Base-by-base conservation (phyloP, 2,888 invertebrate species). In the Drosophila quinaria region DNA sequence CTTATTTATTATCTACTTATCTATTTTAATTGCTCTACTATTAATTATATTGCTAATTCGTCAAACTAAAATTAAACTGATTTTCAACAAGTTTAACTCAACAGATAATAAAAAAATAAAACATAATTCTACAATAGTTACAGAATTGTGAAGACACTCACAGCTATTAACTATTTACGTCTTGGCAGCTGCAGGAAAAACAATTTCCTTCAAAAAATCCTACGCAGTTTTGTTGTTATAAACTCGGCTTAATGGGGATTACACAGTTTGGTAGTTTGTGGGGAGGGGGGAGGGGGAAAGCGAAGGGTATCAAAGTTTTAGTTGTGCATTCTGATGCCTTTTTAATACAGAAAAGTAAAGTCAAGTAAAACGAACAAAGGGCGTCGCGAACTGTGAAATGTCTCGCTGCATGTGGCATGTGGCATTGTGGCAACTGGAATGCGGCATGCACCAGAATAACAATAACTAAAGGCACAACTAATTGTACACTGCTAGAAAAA, bases 331-430 rank as follows among this genome's bases (percentile, higher is more conserved):
- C 17, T 37, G 56, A 29, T 41, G 29, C 29, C 11, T 3, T 6
- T 15, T 42, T 25, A 17, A 31, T 42, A 17, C 17, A 11, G 6
- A 25, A 39, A 37, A 4, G 22, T 10, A 31, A 44, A 41, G 22
- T 22, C 22, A 22, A 22, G 22, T 22, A 25, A 25, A 25, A 25
- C 22, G 46, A 70, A 49, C 61, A 64, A 58, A 60, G 72, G 47
- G 71, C 41, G 61, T 50, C 47, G 49, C 66, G 73, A 58, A 66
- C 73, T 68, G 76, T 63, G 63, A 70, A 73, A 54, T 61, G 62
- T 50, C 59, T 11, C 59, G 59, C 64, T 65, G 61, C 58, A 51
- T 74, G 74, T 61, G 61, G 72, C 68, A 59, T 77, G 77, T 56
- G 62, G 70, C 54, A 55, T 55, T 29, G 29, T 29, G 29, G 29